phyloP scores from a whole-genome alignment of 2,797 vertebrate species.

The Oreochromis mossambicus region DNA sequence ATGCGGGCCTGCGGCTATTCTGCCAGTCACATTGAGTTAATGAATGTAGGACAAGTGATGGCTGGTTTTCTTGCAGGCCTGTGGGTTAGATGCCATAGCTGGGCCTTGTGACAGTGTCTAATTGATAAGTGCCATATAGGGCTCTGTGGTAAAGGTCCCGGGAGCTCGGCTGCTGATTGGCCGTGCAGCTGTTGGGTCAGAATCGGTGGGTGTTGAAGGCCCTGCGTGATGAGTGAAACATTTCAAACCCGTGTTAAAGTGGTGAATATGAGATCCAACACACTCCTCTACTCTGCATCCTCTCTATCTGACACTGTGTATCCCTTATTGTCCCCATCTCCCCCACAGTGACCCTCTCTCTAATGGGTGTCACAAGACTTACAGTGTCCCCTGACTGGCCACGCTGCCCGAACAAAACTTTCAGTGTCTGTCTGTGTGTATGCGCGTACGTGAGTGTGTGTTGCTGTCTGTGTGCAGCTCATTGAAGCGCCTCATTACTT shows the following conservation, averaged over 20 bases:
- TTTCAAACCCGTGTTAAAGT: neutral
- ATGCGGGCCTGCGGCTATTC: neutral
- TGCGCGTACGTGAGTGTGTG: neutral
- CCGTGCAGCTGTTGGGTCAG: slow-evolving; percentile 11
- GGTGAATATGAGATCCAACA: neutral
- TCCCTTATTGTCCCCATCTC: slow-evolving; percentile 35
- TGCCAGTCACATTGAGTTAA: neutral
- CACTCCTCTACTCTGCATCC: neutral
- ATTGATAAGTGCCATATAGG: neutral
- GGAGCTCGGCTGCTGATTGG: slow-evolving; percentile 11
- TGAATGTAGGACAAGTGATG: neutral
- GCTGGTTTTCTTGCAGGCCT: neutral
- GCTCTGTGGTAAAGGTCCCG: slow-evolving; percentile 11
- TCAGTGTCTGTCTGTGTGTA: slow-evolving; percentile 16
- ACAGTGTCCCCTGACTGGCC: slow-evolving; percentile 40
- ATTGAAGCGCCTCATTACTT: slow-evolving; percentile 46
- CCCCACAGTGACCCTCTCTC: slow-evolving; percentile 39
- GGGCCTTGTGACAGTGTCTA: neutral
- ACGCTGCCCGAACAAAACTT: slow-evolving; percentile 50
- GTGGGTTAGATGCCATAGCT: neutral
- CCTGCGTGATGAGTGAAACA: neutral
- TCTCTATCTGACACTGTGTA: neutral
- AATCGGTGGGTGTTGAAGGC: slow-evolving; percentile 4
- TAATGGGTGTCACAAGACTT: slow-evolving; percentile 72
- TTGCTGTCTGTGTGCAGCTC: slow-evolving; percentile 16